Evolutionary conservation across 2,888 invertebrate species (phyloP), one percentile per base, ranked within the genome.

Genomic region (Diplolepis rosae): DNA sequence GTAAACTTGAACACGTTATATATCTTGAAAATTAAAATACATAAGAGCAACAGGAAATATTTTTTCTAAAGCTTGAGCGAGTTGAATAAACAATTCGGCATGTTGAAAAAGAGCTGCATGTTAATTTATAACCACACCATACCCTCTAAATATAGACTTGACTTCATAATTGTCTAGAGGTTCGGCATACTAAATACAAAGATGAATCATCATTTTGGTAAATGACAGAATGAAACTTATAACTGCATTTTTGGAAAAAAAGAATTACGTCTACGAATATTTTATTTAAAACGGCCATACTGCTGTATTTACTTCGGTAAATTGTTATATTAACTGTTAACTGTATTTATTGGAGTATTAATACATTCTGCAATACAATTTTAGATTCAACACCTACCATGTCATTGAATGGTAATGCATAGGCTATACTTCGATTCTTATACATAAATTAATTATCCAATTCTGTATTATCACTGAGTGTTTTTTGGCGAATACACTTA

Each of bases 361-460:
- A 65, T 24, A 42, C 9, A 24, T 61, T 61, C 39, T 24, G 4
- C n/a, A 61, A 27, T 35, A 71, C 72, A 65, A 77, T 75, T 77
- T 70, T 69, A 68, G 65, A 68, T 51, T 22, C 45, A 51, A 61
- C 69, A 67, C 50, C 69, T 68, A 69, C 75, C 71, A 76, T 74
- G 74, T 79, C 81, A 84, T 83, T 83, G 80, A 83, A 85, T 84
- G 82, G 70, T 82, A 83, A 85, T 86, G 76, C 77, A 68, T 68
- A 48, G 51, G 79, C 79, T 73, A 68, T 71, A 74, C 69, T 70
- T 69, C 73, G 75, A 80, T 78, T 65, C 70, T 68, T 27, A 52
- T 28, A 81, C 73, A 84, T 85, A 78, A 77, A 84, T 84, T 82
- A 83, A 70, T 65, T 24, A 32, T 7, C 68, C 76, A 79, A 80